These are phyloP conservation scores for Drosophila bipectinata DNA, from an alignment of 1,140 invertebrate genomes.

Conservation along the genomic window DNA sequence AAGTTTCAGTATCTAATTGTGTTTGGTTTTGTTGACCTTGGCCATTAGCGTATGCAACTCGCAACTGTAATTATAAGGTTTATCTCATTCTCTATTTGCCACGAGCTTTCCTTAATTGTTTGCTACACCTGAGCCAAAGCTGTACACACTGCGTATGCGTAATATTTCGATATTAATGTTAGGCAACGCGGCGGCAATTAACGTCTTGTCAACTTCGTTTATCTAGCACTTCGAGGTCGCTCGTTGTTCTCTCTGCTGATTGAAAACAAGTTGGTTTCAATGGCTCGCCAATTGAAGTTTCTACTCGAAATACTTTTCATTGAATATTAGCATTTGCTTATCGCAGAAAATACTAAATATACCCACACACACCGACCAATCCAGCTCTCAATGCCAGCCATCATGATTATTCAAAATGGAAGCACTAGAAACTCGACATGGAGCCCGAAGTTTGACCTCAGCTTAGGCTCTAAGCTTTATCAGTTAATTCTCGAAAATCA, in stretches of 20 bases:
- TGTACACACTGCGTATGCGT: slow-evolving; percentile 58
- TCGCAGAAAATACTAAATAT: slow-evolving; percentile 30
- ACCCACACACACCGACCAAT: slow-evolving; percentile 32
- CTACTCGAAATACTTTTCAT: slow-evolving; percentile 40
- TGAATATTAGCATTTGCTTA: slow-evolving; percentile 38
- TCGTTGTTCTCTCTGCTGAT: slow-evolving; percentile 20
- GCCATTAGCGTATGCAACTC: slow-evolving; percentile 46
- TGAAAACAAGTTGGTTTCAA: neutral
- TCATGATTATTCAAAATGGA: slow-evolving; percentile 61
- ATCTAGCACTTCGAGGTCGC: slow-evolving; percentile 52
- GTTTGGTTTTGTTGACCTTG: slow-evolving; percentile 53
- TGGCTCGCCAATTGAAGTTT: slow-evolving; percentile 1
- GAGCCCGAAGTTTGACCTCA: slow-evolving; percentile 51
- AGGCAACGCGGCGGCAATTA: slow-evolving; percentile 41
- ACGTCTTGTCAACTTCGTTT: slow-evolving; percentile 58
- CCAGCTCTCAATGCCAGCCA: slow-evolving; percentile 73
- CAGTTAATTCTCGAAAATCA: slow-evolving; percentile 55
- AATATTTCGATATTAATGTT: slow-evolving; percentile 49
- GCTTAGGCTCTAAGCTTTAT: slow-evolving; percentile 35
- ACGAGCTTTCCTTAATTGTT: slow-evolving; percentile 22
- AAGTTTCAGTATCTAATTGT: slow-evolving; percentile 19
- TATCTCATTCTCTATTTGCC: slow-evolving; percentile 56
- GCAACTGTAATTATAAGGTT: slow-evolving; percentile 33
- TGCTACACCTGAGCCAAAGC: slow-evolving; percentile 26
- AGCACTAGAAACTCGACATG: slow-evolving; percentile 43